Evolutionary conservation across 2,113 vertebrate genomes (phyloP), one percentile per base, ranked within the genome.

Genomic region (Acanthisitta chloris): DNA sequence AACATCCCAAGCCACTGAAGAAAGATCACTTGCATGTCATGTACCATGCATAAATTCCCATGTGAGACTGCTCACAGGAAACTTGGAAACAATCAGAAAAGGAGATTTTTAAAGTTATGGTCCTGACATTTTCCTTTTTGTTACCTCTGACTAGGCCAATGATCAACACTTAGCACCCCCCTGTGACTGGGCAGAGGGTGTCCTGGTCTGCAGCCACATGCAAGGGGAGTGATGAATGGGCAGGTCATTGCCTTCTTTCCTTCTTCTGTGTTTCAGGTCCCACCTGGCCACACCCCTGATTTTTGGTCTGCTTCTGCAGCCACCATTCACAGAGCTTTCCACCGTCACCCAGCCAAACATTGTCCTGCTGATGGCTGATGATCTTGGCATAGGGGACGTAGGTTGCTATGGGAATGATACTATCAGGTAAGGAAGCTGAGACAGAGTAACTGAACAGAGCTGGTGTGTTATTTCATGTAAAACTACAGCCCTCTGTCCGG

Each of bases 311-410:
- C 19, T 87, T 23, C 36, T 81, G 40, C 77, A 33, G 43, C 20
- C 70, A 33, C 40, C 54, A 0, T 23, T 51, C 19, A 29, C 67
- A 17, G n/a, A 65, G 15, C 59, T 55, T 61, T 33, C 77, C 6
- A 36, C 33, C 1, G 7, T 36, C 54, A 70, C 46, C 7, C 98
- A 84, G 91, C 99, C 99, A 38, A 99, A 99, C 92, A 96, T 99
- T 70, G 96, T 99, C 9, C 96, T 99, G 5, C 91, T 99, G 17
- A 97, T 99, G 98, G 99, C 98, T 2, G 99, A 99, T 45, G 99
- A 99, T 79, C 96, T 99, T 0, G 99, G 99, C 71, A 99, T 99
- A n/a, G 99, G 99, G 4, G 99, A 99, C 29, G 2, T 99, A 5
- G 99, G 99, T 12, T 99, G 99, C 95, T 99, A 99, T 17, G 99